Evolutionary conservation across 2,888 invertebrate species (phyloP), one percentile per base, ranked within the genome.

Genomic region (Neria commutata): DNA sequence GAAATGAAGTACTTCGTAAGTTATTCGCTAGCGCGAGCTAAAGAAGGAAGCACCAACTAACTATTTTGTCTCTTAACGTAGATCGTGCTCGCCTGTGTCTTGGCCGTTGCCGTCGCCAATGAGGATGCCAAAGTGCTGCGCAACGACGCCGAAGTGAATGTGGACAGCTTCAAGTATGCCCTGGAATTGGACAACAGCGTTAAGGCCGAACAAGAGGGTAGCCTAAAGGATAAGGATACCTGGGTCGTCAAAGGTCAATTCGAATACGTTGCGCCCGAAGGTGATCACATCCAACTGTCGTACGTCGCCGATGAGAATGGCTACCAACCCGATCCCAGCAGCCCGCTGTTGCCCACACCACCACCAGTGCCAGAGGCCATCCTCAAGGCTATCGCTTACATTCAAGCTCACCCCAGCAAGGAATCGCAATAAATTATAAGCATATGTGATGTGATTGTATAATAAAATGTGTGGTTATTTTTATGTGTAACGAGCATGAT

Each of bases 1-100:
- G 71, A 66, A 34, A 74, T 76, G 76, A 74, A 76, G 65, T 73
- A 76, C 60, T 25, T 76, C 58, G 74, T 74, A 54, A 61, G 69
- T 65, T 14, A 24, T 19, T 11, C 23, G 14, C n/a, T 46, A 2
- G 37, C 6, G 6, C n/a, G n/a, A n/a, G n/a, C n/a, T 50, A 11
- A 8, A 19, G n/a, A n/a, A n/a, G n/a, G n/a, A n/a, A n/a, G n/a
- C n/a, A n/a, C n/a, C n/a, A n/a, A n/a, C n/a, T 40, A 33, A 26
- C 29, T 25, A 26, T 25, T 40, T 48, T 47, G 23, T 61, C 55
- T n/a, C n/a, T n/a, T n/a, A n/a, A n/a, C n/a, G 25, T 29, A 69
- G 68, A 58, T 69, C 24, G 62, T 63, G 33, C 33, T 70, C 45
- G 66, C 65, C 51, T 66, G 67, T 65, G 24, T 68, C 37, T 50